Base-by-base conservation (phyloP, 2,113 vertebrate species). In the Hippolais icterina region DNA sequence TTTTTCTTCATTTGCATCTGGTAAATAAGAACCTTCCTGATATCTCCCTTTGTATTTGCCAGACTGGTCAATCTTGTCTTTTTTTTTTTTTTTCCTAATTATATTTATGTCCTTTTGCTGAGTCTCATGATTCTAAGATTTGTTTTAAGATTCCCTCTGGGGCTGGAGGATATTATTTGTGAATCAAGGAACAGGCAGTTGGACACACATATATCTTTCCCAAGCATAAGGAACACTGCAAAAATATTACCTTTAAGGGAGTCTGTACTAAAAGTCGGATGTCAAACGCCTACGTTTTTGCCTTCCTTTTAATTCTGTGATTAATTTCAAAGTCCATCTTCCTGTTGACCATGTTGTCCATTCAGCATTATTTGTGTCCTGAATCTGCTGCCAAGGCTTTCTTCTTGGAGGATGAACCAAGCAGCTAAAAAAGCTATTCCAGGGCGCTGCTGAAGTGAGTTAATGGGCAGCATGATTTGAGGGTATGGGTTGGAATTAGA, bases 81-180 rank as follows among this genome's bases (percentile, higher is more conserved):
- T 11, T 52, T 28, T 35, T 44, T 50, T 75, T 33, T 23, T 66
- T 77, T 11, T 1, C 2, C 22, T 54, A 2, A 44, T 83, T 93
- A 90, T 91, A 76, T 94, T 93, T 93, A 64, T 57, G 46, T 90
- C 41, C 53, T 69, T 83, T 94, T 94, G 54, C 83, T 85, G 91
- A 93, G 70, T 87, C 61, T 83, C 81, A 72, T 60, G 61, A 50
- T 89, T 85, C 69, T 42, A 25, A 87, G 37, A 56, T 87, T 87
- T 79, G 61, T 71, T 90, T 95, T 83, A 63, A 94, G 46, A 24
- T 70, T 72, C 35, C 63, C 33, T 83, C 83, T 89, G 65, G 49
- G 91, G 49, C 35, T 93, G 64, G 29, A 94, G 63, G 72, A 64
- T 76, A 24, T 91, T 88, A 75, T 70, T 83, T 74, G 65, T 75